Base-by-base conservation (phyloP, 2,797 vertebrate species). In the Buceros bicornis region DNA sequence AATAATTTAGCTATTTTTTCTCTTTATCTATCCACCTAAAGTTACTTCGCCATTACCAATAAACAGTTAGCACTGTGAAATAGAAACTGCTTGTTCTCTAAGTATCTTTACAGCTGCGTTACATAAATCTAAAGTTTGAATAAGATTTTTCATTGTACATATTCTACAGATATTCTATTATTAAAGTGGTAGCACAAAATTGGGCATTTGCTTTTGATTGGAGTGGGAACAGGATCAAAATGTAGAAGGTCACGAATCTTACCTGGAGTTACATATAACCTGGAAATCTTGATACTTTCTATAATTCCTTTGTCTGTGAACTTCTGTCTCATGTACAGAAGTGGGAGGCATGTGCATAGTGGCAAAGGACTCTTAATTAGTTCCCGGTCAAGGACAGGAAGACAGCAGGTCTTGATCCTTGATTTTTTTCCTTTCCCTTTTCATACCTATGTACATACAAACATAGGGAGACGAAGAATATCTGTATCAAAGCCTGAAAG, bases 261-360 rank as follows among this genome's bases (percentile, higher is more conserved):
- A 31, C 8, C 21, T 60, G 14, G 43, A 71, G 6, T 33, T 69
- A 48, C 5, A 31, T 16, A 25, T 20, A 87, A 51, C 7, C 4
- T 54, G 58, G 71, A 77, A 82, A 72, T 15, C 20, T 70, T 40
- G 22, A 15, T 31, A 26, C 10, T 3, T 43, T 85, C 47, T 86
- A 7, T 6, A 61, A 71, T 57, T 74, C 3, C 4, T 48, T 81
- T 48, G 25, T 50, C n/a, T 56, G 18, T 60, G 28, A 81, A 43
- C 2, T 51, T 40, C 20, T 19, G 9, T 50, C 47, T 91, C 51
- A 33, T 24, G 11, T 50, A 25, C 12, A 43, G 20, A 21, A 61
- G 5, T 8, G 11, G 1, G 5, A 61, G 4, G 3, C 26, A 16
- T 3, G 3, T 7, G 4, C 25, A 10, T 74, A 12, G 40, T 66